Conservation (phyloP, 2,888 invertebrate genomes). For the Micropterix aruncella region DNA sequence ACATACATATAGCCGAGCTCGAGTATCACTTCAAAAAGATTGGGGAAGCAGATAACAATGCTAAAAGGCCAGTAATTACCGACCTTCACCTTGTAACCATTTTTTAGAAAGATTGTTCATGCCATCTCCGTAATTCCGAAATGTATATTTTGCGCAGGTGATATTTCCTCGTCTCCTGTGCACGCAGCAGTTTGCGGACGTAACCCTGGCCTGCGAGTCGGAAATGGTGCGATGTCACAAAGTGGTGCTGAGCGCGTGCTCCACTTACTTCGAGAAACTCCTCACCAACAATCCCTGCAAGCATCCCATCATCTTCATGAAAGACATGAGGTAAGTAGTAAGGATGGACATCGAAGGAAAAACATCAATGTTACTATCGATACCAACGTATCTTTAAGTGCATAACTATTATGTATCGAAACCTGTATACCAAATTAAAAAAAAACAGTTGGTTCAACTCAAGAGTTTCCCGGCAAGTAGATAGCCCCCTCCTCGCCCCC, state of each 20-base stretch:
- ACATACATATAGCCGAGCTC: too few species aligned
- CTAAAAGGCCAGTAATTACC: too few species aligned
- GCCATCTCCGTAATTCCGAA: too few species aligned
- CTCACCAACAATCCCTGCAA: slow-evolving; percentile 74
- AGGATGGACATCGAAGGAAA: too few species aligned
- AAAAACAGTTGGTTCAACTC: too few species aligned
- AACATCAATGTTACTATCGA: not conserved
- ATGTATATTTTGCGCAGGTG: slow-evolving; percentile 21
- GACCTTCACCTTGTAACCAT: too few species aligned
- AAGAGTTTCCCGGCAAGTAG: too few species aligned
- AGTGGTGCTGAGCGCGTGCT: slow-evolving; percentile 72
- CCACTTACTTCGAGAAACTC: slow-evolving; percentile 68
- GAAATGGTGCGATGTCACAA: slow-evolving; percentile 79
- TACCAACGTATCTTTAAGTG: not conserved
- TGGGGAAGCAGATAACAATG: too few species aligned
- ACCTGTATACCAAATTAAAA: not conserved
- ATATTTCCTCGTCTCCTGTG: slow-evolving; percentile 63
- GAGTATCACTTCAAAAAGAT: too few species aligned
- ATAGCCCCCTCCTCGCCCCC: too few species aligned
- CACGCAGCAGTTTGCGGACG: slow-evolving; percentile 77
- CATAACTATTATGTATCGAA: too few species aligned
- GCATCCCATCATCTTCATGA: slow-evolving; percentile 73
- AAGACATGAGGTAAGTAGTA: slow-evolving; percentile 62
- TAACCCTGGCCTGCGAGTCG: slow-evolving; percentile 78
- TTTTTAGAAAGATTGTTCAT: too few species aligned